Base-by-base conservation (phyloP, 2,888 invertebrate genomes). In the Harpalus rubripes region DNA sequence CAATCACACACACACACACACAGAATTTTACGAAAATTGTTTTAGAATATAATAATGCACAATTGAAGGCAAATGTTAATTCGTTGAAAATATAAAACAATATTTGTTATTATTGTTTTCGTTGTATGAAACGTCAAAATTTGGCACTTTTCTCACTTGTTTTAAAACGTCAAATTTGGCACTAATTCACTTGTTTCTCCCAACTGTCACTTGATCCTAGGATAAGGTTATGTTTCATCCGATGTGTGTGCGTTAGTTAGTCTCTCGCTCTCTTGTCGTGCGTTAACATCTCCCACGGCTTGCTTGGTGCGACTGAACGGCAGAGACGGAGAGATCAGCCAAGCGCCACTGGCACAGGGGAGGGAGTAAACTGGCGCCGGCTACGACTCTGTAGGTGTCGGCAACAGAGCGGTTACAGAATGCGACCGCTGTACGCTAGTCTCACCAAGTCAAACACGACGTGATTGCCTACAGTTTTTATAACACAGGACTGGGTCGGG, bases 331-430 rank as follows among this genome's bases (percentile, higher is more conserved):
- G 18, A 15, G 41, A 22, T 5, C n/a, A 56, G 58, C 78, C 52
- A 58, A 78, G 78, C 78, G 78, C 78, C 78, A 80, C 22, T 12
- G 41, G 80, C 32, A 4, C 32, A 32, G 39, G 80, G 63, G 80
- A 4, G 61, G 59, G 80, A 61, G 80, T 18, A 26, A 22, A 32
- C 61, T 81, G 81, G 81, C 81, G 81, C 81, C 81, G 81, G 81
- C 65, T 61, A 26, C 59, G 61, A 18, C 41, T 39, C 80, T 15
- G 80, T 81, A 81, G 81, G 81, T 81, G 81, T 81, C 65, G 81
- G 80, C 63, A 7, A 52, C 52, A 22, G 76, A 44, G 76, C 41
- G 52, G 76, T 15, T 16, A 78, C 41, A 78, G 58, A 56, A 74
- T 58, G 78, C 58, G 58, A 58, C 58, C 78, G 58, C 58, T 41